These are phyloP conservation scores for Cosmia trapezina DNA, from an alignment of 2,888 invertebrate genomes.

Conservation along the genomic window DNA sequence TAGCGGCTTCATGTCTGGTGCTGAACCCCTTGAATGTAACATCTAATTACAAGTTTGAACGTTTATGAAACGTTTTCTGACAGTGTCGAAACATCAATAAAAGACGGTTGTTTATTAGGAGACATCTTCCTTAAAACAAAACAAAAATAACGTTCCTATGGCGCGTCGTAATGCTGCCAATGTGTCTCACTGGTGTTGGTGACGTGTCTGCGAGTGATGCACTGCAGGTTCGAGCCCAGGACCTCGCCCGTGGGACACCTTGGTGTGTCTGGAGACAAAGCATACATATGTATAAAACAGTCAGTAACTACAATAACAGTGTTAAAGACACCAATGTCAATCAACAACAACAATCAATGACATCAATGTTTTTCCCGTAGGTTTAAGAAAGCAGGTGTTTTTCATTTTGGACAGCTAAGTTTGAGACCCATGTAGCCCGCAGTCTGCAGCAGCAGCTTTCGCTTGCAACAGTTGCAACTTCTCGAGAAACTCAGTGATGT, in stretches of 20 bases:
- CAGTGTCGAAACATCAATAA: neutral
- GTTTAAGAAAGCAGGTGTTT: too few relatives aligned
- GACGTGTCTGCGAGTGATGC: conserved; percentile 68
- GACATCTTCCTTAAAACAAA: neutral
- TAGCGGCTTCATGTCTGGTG: neutral
- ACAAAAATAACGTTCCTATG: neutral
- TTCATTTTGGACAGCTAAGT: too few relatives aligned
- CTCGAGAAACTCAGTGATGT: too few relatives aligned
- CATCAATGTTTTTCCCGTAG: too few relatives aligned
- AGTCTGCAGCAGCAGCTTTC: too few relatives aligned
- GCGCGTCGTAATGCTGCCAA: conserved; percentile 74
- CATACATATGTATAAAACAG: too few relatives aligned
- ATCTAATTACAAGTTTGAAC: neutral
- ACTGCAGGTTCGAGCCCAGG: conserved; percentile 82
- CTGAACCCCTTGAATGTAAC: neutral
- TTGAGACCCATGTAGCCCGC: too few relatives aligned
- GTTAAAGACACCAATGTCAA: too few relatives aligned
- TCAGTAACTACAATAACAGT: too few relatives aligned
- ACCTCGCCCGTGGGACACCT: conserved; percentile 77
- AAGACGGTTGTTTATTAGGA: neutral
- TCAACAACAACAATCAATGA: too few relatives aligned
- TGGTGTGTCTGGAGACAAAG: conserved; percentile 68
- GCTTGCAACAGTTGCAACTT: too few relatives aligned
- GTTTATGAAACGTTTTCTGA: neutral
- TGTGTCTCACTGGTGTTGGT: conserved; percentile 68